phyloP scores from a whole-genome alignment of 2,797 vertebrate species.

The Poecilia wingei region DNA sequence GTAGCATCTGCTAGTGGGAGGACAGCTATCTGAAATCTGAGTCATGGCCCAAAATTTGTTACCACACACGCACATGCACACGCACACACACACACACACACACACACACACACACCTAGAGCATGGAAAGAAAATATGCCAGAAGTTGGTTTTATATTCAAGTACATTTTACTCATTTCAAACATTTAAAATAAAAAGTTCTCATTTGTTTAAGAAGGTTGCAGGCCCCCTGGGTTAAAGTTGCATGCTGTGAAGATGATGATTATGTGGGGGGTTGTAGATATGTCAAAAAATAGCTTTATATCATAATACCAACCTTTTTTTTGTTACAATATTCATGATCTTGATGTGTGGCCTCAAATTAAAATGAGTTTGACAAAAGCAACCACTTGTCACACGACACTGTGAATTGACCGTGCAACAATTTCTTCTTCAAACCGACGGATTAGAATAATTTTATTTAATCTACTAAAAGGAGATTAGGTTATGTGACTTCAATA shows the following conservation, averaged over 20 bases:
- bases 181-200: not conserved
- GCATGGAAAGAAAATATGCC: not conserved
- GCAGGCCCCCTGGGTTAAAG: too few species aligned
- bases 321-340: too few species aligned
- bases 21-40: not conserved
- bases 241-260: too few species aligned
- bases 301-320: too few species aligned
- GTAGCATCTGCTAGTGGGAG: not conserved
- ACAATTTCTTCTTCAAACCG: not conserved
- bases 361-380: not conserved
- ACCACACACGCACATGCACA: not conserved
- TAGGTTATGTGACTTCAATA: not conserved
- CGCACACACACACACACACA: not conserved
- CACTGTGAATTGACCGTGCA: not conserved
- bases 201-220: not conserved
- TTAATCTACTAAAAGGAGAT: not conserved
- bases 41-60: not conserved
- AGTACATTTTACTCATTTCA: not conserved
- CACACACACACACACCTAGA: not conserved
- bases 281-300: too few species aligned
- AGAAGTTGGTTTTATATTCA: not conserved
- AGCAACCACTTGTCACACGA: not conserved
- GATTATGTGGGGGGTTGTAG: too few species aligned
- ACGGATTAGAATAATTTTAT: not conserved
- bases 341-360: too few species aligned